Percentiles rank a stretch among this genome's conserved stretches.
phyloP scores from a whole-genome alignment of 2,113 vertebrate species.

The Sinocyclocheilus anophthalmus region DNA sequence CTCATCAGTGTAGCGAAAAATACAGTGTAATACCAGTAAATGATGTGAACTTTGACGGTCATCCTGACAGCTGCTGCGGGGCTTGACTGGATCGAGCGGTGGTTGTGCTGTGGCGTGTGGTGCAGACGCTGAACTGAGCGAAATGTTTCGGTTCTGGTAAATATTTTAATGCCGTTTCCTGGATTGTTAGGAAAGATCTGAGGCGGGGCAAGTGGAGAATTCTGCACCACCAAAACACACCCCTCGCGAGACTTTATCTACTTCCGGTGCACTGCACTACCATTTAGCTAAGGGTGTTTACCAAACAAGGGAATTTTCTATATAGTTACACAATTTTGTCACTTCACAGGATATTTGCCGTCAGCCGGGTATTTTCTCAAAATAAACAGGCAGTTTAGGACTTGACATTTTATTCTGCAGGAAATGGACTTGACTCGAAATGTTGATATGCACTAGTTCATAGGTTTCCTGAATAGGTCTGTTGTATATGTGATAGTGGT shows the following conservation, averaged over 20 bases:
- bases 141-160: neutral
- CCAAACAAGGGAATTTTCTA: neutral
- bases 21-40: constrained; percentile 52
- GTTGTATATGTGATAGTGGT: neutral
- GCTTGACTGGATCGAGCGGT: neutral
- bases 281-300: neutral
- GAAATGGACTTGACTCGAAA: neutral
- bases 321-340: neutral
- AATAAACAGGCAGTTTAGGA: neutral
- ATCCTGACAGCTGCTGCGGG: constrained; percentile 31
- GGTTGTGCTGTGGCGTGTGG: neutral
- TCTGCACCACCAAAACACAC: neutral
- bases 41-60: constrained; percentile 58
- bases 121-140: neutral
- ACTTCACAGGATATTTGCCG: neutral
- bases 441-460: too few relatives aligned
- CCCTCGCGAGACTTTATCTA: neutral
- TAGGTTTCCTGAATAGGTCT: neutral
- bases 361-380: neutral
- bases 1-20: neutral
- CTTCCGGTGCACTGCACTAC: neutral
- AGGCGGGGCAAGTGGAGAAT: constrained; percentile 47
- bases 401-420: neutral
- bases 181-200: constrained; percentile 17
- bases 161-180: neutral